Evolutionary conservation across 2,888 invertebrate species (phyloP).

Genomic region (Ormia ochracea): DNA sequence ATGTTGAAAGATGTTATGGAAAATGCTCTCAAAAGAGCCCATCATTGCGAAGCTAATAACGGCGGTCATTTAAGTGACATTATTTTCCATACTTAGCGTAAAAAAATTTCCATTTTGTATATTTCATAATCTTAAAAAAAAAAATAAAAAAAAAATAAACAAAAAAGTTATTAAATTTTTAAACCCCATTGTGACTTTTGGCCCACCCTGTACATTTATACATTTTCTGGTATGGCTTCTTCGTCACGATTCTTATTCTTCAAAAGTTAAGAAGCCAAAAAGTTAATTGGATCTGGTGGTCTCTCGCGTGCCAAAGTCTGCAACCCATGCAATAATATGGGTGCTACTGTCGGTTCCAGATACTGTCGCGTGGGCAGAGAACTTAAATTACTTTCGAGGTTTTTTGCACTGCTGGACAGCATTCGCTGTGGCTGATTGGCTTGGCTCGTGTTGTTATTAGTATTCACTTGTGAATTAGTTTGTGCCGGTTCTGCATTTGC

Average conservation of each 20-base stretch:
- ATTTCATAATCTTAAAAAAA: no score
- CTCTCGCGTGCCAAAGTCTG: slow-evolving; percentile 94
- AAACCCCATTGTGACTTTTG: no score
- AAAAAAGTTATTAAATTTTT: no score
- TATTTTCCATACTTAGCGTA: no score
- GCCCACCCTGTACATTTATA: no score
- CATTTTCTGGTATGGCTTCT: slow-evolving; percentile 68
- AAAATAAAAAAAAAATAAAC: no score
- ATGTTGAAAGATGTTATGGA: no score
- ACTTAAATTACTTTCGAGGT: slow-evolving; percentile 88
- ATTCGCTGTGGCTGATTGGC: slow-evolving; percentile 15
- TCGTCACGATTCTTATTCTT: slow-evolving; percentile 85
- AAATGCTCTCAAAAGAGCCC: no score
- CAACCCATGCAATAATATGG: slow-evolving; percentile 91
- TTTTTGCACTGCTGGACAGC: slow-evolving; percentile 79
- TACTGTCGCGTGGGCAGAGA: slow-evolving; percentile 96
- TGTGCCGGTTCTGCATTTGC: slow-evolving; percentile 50
- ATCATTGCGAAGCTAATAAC: no score
- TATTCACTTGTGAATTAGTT: slow-evolving; percentile 35
- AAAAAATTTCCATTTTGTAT: no score
- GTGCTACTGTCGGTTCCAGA: slow-evolving; percentile 98
- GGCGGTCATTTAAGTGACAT: no score
- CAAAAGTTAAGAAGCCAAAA: slow-evolving; percentile 92
- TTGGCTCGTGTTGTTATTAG: slow-evolving; percentile 54
- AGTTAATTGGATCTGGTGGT: slow-evolving; percentile 95